Conservation (phyloP, 2,797 vertebrate species). For the Psittacula derbiana region DNA sequence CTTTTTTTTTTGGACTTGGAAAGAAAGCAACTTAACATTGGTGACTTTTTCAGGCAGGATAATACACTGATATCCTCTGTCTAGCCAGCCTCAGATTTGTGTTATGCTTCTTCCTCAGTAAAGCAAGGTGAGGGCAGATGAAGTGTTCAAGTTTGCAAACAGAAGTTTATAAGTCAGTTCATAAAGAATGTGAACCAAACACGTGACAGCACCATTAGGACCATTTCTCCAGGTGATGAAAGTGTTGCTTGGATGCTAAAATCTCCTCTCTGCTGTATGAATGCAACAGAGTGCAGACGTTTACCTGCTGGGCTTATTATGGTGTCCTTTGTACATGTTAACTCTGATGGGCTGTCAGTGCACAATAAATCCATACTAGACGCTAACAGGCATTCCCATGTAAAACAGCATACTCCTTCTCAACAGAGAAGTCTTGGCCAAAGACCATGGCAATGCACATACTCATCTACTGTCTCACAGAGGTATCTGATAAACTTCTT, state of each 20-base stretch:
- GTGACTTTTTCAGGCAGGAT: background rate
- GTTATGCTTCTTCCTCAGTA: background rate
- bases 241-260: background rate
- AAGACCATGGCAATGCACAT: background rate
- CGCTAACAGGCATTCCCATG: background rate
- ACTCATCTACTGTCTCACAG: background rate
- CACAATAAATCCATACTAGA: background rate
- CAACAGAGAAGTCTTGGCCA: background rate
- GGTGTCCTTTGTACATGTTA: background rate
- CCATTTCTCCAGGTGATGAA: background rate
- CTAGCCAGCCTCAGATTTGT: background rate
- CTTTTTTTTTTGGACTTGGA: background rate
- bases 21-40: background rate
- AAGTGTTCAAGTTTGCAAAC: background rate
- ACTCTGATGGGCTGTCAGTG: background rate
- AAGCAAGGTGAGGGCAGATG: background rate
- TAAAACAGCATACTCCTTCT: background rate
- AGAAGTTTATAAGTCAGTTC: background rate
- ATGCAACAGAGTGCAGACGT: background rate
- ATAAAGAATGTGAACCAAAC: background rate
- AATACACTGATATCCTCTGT: background rate
- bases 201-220: background rate
- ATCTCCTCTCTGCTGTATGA: background rate
- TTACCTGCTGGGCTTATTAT: background rate
- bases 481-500: background rate